A percentile compares a stretch with the other conserved stretches of the same genome.
Evolutionary conservation across 2,113 vertebrate genomes (phyloP).

Genomic region (Shinisaurus crocodilurus): DNA sequence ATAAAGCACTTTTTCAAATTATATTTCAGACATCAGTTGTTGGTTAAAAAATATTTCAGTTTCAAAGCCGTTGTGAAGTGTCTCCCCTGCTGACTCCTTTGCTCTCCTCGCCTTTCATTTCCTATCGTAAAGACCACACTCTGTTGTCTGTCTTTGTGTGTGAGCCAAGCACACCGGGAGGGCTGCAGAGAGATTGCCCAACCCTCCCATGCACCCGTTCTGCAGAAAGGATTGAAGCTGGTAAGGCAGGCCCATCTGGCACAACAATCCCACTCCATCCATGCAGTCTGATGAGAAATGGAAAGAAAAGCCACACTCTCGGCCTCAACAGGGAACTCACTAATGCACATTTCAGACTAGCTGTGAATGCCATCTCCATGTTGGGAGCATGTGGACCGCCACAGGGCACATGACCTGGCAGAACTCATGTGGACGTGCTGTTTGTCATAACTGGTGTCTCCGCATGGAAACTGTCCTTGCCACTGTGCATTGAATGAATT

Average conservation of each 20-base stretch:
- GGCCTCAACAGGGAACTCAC: neutral
- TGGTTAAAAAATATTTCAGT: neutral
- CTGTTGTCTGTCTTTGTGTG: constrained; percentile 36
- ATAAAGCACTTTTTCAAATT: constrained; percentile 18
- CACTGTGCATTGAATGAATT: too few species aligned
- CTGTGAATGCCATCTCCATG: too few species aligned
- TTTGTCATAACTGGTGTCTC: too few species aligned
- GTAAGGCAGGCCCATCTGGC: neutral
- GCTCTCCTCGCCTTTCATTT: constrained; percentile 56
- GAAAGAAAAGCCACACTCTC: neutral
- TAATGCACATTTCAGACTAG: neutral
- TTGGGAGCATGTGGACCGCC: too few species aligned
- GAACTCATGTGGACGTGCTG: too few species aligned
- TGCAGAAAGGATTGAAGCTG: neutral
- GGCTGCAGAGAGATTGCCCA: neutral
- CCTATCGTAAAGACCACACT: constrained; percentile 48
- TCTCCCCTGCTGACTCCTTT: constrained; percentile 62
- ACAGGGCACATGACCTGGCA: too few species aligned
- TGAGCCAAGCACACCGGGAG: neutral
- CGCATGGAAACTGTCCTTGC: too few species aligned
- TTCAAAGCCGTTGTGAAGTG: constrained; percentile 61
- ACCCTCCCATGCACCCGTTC: neutral
- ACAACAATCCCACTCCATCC: neutral
- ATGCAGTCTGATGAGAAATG: neutral
- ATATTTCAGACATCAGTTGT: constrained; percentile 57